Evolutionary conservation across 2,888 invertebrate genomes (phyloP).

Genomic region (Congeria kusceri): DNA sequence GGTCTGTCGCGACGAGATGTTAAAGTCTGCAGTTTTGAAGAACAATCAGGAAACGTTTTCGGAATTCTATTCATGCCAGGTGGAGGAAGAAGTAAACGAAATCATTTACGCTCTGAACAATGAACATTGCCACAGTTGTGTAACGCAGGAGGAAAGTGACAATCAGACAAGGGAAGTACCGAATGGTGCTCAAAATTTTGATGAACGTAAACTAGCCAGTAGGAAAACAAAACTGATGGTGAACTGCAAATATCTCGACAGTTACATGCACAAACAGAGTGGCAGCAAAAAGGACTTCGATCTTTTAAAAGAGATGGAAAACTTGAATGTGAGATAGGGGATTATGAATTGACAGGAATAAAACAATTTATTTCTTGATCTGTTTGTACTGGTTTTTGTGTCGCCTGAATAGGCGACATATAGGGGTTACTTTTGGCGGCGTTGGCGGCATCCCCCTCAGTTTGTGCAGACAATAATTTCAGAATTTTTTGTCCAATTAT

Average conservation of each 20-base stretch:
- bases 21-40: constrained; percentile 89
- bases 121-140: background rate
- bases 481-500: too few species aligned
- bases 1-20: constrained; percentile 91
- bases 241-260: background rate
- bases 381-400: too few species aligned
- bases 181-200: background rate
- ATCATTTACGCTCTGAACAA: constrained; percentile 85
- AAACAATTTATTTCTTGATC: too few species aligned
- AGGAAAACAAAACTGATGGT: background rate
- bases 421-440: too few species aligned
- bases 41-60: constrained; percentile 87
- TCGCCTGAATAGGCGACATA: too few species aligned
- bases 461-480: too few species aligned
- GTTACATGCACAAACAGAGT: background rate
- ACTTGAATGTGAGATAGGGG: background rate
- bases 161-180: background rate
- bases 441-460: too few species aligned
- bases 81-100: constrained; percentile 95
- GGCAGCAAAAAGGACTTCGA: background rate
- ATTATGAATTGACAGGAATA: too few species aligned
- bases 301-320: background rate
- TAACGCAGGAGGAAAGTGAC: background rate
- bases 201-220: background rate
- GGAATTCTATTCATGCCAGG: constrained; percentile 90